Evolutionary conservation across 2,113 vertebrate genomes (phyloP).

Genomic region (Anhinga rufa): DNA sequence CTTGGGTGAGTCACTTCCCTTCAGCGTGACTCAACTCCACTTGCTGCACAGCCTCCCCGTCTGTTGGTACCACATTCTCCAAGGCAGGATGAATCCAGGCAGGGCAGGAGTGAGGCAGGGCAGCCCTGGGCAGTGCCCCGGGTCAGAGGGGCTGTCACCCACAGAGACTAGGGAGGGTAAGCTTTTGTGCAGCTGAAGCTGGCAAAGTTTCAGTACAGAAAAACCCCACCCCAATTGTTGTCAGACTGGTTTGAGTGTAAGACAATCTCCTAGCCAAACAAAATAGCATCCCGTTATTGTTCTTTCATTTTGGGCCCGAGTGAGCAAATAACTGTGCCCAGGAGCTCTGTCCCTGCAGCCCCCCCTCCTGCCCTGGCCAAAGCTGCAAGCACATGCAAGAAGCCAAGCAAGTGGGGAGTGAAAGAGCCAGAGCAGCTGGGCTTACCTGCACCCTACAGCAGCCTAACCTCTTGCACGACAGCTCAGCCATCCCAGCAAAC

Average conservation of each 20-base stretch:
- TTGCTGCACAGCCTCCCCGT: fast-evolving
- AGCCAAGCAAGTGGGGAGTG: not conserved
- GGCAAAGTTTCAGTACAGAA: not conserved
- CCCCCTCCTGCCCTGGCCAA: not conserved
- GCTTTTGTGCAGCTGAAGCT: not conserved
- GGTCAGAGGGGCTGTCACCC: fast-evolving
- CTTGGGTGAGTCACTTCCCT: not conserved
- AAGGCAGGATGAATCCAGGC: not conserved
- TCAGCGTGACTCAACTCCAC: not conserved
- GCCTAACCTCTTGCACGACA: not conserved
- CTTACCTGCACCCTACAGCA: not conserved
- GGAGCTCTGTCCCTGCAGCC: not conserved
- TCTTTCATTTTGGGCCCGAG: not conserved
- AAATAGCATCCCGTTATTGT: not conserved
- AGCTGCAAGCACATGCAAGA: not conserved
- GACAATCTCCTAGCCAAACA: not conserved
- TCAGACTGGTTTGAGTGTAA: not conserved
- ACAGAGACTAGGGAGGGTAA: not conserved
- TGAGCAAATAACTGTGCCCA: not conserved
- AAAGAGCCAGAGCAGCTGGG: not conserved
- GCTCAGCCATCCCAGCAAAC: not conserved
- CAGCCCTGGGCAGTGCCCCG: not conserved
- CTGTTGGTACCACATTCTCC: not conserved
- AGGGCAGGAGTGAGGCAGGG: not conserved
- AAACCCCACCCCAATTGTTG: not conserved